These are phyloP conservation scores for Cryptophagus acutangulus DNA, from an alignment of 2,888 invertebrate genomes.

Conservation along the genomic window DNA sequence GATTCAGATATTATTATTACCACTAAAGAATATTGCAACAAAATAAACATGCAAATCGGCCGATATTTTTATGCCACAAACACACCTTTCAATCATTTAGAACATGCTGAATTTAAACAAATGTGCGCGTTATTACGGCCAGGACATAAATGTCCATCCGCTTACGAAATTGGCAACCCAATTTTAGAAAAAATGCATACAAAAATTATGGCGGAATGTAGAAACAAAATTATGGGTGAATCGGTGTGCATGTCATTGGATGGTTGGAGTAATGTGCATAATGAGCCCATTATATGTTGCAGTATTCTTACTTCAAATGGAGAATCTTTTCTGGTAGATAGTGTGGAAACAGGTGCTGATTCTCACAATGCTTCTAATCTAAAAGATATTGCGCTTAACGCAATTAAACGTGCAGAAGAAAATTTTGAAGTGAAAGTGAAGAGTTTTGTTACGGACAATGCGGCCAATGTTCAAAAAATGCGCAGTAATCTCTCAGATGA, in stretches of 20 bases:
- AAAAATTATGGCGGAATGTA: background rate
- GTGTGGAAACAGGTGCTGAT: background rate
- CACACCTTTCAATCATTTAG: background rate
- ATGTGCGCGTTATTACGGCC: background rate
- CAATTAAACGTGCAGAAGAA: background rate
- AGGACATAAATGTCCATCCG: background rate
- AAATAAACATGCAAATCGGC: background rate
- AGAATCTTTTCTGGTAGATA: background rate
- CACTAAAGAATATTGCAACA: background rate
- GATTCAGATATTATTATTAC: background rate
- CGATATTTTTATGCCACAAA: background rate
- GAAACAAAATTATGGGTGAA: background rate
- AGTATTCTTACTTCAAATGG: background rate
- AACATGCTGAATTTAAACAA: background rate
- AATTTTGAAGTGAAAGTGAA: background rate
- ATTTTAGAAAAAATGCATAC: background rate
- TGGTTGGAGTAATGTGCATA: conserved; percentile 8
- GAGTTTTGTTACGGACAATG: background rate
- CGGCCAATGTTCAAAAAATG: background rate
- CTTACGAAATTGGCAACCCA: background rate
- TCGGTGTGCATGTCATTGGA: conserved; percentile 5
- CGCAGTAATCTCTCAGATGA: background rate
- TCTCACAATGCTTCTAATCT: background rate
- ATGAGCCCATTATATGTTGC: conserved; percentile 6
- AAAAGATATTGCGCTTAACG: background rate